Base-by-base conservation (phyloP, 92 coral and sea anemone species). In the Phenganax subtilis region DNA sequence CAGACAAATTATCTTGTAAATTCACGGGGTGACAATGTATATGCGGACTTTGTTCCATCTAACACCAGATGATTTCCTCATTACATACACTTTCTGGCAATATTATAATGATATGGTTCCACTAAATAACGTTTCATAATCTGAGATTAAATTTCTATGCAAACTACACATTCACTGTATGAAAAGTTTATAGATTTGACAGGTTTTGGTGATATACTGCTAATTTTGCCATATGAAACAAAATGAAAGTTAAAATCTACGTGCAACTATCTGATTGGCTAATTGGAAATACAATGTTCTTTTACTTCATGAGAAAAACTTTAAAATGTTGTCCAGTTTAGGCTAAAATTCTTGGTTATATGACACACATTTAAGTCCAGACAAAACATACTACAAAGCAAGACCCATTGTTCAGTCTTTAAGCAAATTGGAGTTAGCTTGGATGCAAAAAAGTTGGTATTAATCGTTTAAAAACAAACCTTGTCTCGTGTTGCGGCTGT, bases 401-500 rank as follows among this genome's bases (percentile, higher is more conserved):
- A 6, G 61, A 85, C 54, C 70, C 67, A 57, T 6, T 64, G 28
- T n/a, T 10, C 20, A 52, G 64, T 70, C 25, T 29, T 1, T 6
- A 12, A 51, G 47, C 28, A 64, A 64, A 66, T 25, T 66, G 20
- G 51, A 25, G 72, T 0, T 14, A 7, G 28, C 66, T 44, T 77
- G 60, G 70, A 63, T 79, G 83, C n/a, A 77, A 73, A 84, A 64
- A 64, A 55, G 55, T 58, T 17, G 70, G 28, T 7, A 28, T 51
- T 10, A 51, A n/a, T 56, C 20, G 53, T 29, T n/a, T n/a, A 29
- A 7, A 37, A 7, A 37, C 27, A 51, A 15, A 91, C 98, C 93
- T 94, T 97, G 82, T 94, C 98, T 15, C 90, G 86, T n/a, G 92
- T 90, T 47, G 89, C 94, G 8, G 87, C 89, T 85, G 96, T 87